These are phyloP conservation scores for Physeter macrocephalus DNA, from an alignment of 2,113 vertebrate species.

Conservation along the genomic window DNA sequence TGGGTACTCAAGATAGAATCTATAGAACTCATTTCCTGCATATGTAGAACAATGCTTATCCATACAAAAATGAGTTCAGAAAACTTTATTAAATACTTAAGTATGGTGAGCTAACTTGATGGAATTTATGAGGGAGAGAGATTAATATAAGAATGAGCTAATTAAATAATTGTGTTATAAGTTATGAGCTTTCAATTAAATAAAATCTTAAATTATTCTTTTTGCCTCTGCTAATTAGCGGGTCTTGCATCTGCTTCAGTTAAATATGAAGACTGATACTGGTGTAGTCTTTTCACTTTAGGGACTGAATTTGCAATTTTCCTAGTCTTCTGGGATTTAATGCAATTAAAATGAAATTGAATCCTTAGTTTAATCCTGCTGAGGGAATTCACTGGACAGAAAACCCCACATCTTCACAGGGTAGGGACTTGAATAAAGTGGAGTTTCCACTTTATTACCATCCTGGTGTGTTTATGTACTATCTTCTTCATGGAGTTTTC, in stretches of 20 bases:
- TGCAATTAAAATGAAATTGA: slow-evolving; percentile 81
- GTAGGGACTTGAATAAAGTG: background rate
- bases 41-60: background rate
- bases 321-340: slow-evolving; percentile 69
- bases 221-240: slow-evolving; percentile 72
- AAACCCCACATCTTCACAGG: slow-evolving; percentile 44
- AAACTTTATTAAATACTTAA: slow-evolving; percentile 2
- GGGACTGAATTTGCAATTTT: slow-evolving; percentile 66
- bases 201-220: slow-evolving; percentile 74
- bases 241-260: slow-evolving; percentile 72
- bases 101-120: background rate
- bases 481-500: background rate
- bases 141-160: slow-evolving; percentile 61
- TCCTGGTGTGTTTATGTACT: background rate
- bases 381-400: slow-evolving; percentile 52
- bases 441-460: background rate
- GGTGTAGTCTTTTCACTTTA: slow-evolving; percentile 54
- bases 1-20: background rate
- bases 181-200: slow-evolving; percentile 76
- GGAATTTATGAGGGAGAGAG: background rate
- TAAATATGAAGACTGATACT: slow-evolving; percentile 63
- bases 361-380: slow-evolving; percentile 73
- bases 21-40: background rate
- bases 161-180: slow-evolving; percentile 74
- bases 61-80: background rate